Percentiles rank a stretch among this genome's conserved stretches.
Evolutionary conservation across 2,113 vertebrate genomes (phyloP).

Genomic region (Daboia siamensis): DNA sequence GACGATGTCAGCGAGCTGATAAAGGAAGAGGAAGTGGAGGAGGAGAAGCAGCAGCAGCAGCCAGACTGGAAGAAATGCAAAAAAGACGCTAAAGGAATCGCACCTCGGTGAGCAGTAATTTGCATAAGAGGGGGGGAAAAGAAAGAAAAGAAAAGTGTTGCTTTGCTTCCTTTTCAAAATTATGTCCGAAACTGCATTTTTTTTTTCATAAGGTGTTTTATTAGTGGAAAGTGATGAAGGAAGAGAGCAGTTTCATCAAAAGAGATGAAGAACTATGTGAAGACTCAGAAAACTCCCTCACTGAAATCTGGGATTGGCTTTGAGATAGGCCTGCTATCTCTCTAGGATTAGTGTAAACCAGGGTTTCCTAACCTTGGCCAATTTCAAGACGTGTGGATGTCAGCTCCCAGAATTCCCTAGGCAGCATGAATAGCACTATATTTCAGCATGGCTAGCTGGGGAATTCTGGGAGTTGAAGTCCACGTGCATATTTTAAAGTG

Average conservation of each 20-base stretch:
- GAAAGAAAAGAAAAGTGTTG: neutral
- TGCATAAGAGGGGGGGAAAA: conserved; percentile 7
- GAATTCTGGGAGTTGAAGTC: neutral
- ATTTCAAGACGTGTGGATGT: neutral
- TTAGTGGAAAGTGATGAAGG: neutral
- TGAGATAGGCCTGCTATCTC: neutral
- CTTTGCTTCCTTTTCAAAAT: neutral
- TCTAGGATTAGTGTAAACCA: neutral
- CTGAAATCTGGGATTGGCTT: neutral
- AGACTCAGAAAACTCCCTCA: neutral
- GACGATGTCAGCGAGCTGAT: conserved; percentile 88
- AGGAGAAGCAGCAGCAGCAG: conserved; percentile 62
- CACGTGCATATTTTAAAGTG: too few relatives aligned
- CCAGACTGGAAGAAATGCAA: conserved; percentile 64
- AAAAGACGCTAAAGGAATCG: conserved; percentile 55
- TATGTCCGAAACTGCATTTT: neutral
- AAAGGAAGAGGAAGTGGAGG: conserved; percentile 76
- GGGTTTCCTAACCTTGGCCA: neutral
- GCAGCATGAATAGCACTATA: neutral
- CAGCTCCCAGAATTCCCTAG: neutral
- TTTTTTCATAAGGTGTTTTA: too few relatives aligned
- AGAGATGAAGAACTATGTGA: neutral
- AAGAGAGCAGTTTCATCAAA: neutral
- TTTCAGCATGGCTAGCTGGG: neutral
- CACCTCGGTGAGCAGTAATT: conserved; percentile 67